Evolutionary conservation across 2,113 vertebrate species (phyloP).

Genomic region (Caretta caretta): DNA sequence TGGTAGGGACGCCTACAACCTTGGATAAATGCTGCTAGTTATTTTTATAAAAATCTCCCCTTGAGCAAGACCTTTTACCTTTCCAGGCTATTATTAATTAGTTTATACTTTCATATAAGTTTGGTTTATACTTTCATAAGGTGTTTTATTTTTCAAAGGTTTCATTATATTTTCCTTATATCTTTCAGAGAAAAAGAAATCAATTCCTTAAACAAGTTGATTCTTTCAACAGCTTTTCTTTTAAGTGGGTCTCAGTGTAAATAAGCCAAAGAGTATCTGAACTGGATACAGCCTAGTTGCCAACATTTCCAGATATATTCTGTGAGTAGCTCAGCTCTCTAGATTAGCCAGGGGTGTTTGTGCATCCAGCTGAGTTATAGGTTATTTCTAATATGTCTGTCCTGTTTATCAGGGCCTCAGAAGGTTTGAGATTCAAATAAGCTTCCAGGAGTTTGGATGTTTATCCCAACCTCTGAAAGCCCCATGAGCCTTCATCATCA

Average conservation of each 20-base stretch:
- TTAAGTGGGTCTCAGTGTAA: conserved; percentile 10
- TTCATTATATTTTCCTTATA: background rate
- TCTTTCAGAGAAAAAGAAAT: conserved; percentile 31
- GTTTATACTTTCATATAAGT: background rate
- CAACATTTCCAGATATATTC: conserved; percentile 13
- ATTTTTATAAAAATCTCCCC: conserved; percentile 13
- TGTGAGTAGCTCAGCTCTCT: background rate
- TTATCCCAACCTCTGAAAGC: conserved; percentile 19
- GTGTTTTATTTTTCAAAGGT: background rate
- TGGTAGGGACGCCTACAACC: background rate
- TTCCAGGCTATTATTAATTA: background rate
- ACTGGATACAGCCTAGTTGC: background rate
- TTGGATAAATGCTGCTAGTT: background rate
- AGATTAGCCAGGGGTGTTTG: background rate
- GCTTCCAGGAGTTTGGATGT: background rate
- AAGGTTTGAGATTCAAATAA: conserved; percentile 1
- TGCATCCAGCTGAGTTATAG: conserved; percentile 49
- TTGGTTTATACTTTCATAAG: conserved; percentile 19
- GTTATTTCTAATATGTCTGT: conserved; percentile 49
- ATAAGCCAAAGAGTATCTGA: background rate
- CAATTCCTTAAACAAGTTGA: conserved; percentile 34
- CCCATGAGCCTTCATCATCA: conserved; percentile 17
- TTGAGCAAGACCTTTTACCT: background rate
- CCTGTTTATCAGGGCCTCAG: conserved; percentile 7
- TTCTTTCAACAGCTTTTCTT: conserved; percentile 39